Evolutionary conservation across 2,888 invertebrate genomes (phyloP), one percentile per base, ranked within the genome.

Genomic region (Eilema caniola): DNA sequence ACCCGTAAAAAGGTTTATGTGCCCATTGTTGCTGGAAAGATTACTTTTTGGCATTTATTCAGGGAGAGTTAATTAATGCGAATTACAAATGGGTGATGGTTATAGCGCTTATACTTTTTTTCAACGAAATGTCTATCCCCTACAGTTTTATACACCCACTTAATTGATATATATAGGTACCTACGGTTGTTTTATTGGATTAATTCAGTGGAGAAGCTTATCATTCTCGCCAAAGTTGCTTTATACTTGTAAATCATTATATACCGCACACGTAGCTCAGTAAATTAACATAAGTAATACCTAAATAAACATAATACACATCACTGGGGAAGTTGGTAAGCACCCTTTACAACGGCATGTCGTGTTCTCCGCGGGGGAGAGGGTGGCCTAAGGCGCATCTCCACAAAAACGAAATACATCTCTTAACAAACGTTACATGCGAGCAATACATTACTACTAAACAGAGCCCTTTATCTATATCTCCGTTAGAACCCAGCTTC

Each of bases 41-140:
- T 88, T 90, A 90, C 89, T 90, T 91, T 91, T 90, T 88, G 86
- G 86, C 86, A 87, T 89, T 88, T 85, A 88, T 87, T 87, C 83
- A 82, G 84, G 83, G 84, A 85, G 81, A 85, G 85, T 88, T 89
- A 91, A 91, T 91, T 90, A 90, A 90, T 90, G 88, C 88, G 88
- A 87, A 88, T 89, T 86, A 86, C 85, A 86, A 87, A 88, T 86
- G 85, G 82, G 83, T 79, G 84, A 82, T 81, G 84, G 83, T 81
- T 82, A 82, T 79, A 83, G 79, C 79, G 75, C 77, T 77, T 79
- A 74, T 83, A 72, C 73, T 5, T 80, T 82, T 79, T 80, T 78
- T 74, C 66, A 65, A 63, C 66, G 53, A 68, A 77, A 74, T 75
- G 68, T 75, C 67, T 75, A 82, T 77, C 75, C 73, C 75, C 70